These are phyloP conservation scores for Odobenus rosmarus DNA, from an alignment of 2,113 vertebrate species.

Conservation along the genomic window DNA sequence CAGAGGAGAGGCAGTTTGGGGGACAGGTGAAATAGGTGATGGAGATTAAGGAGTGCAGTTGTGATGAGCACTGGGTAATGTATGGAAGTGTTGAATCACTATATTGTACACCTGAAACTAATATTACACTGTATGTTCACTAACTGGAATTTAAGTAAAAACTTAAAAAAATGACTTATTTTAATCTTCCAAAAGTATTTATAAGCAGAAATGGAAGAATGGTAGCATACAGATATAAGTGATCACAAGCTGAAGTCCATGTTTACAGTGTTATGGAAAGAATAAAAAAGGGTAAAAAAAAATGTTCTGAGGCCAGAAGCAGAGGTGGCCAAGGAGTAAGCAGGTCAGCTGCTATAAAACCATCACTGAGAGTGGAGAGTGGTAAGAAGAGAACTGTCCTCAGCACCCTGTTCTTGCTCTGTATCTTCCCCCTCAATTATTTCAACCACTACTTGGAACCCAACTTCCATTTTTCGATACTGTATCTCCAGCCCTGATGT, in stretches of 20 bases:
- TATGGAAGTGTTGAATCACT: background rate
- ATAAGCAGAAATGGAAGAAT: background rate
- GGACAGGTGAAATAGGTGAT: background rate
- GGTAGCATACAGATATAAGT: background rate
- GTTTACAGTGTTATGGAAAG: background rate
- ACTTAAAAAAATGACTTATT: background rate
- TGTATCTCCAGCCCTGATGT: background rate
- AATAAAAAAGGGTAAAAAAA: background rate
- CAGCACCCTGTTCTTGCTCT: background rate
- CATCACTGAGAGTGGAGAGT: background rate
- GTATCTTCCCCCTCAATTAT: background rate
- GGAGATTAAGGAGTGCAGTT: background rate
- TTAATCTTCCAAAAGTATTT: background rate
- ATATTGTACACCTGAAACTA: background rate
- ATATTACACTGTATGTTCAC: background rate
- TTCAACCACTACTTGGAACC: background rate
- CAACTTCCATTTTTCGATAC: background rate
- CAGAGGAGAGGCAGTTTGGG: background rate
- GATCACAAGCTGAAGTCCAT: background rate
- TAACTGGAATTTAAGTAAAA: background rate
- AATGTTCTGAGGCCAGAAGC: background rate
- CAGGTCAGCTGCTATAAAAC: background rate
- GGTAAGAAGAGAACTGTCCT: background rate
- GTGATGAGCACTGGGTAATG: background rate
- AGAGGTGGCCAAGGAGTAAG: background rate